These are phyloP conservation scores for Pseudochromis fuscus DNA, from an alignment of 2,797 vertebrate genomes.

Conservation along the genomic window DNA sequence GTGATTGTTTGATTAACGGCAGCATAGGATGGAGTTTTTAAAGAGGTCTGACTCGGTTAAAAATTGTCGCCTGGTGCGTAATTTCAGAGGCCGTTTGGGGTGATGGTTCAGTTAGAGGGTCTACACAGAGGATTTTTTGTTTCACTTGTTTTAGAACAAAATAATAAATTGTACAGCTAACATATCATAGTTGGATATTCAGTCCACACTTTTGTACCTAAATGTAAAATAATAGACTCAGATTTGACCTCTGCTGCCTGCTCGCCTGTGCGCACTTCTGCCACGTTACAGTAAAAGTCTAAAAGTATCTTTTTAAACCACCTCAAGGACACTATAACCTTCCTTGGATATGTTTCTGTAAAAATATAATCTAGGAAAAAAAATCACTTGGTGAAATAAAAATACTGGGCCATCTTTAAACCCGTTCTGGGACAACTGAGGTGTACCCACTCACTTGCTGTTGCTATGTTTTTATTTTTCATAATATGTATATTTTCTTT, in stretches of 20 bases:
- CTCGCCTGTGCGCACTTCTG: background rate
- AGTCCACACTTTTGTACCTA: background rate
- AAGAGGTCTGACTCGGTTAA: background rate
- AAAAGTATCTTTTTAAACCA: background rate
- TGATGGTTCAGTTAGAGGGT: background rate
- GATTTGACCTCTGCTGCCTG: constrained; percentile 45
- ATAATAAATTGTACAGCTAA: background rate
- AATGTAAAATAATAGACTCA: constrained; percentile 4
- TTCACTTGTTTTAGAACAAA: background rate
- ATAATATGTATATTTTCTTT: background rate
- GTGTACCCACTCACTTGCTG: background rate
- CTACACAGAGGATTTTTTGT: background rate
- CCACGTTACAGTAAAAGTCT: background rate
- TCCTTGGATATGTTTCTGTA: background rate
- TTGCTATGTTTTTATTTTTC: background rate
- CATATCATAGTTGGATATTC: background rate
- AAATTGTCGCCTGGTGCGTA: constrained; percentile 2
- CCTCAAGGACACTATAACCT: background rate
- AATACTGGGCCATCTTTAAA: background rate
- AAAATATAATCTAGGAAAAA: background rate
- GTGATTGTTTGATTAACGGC: background rate
- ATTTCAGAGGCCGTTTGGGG: constrained; percentile 18
- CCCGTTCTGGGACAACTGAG: background rate
- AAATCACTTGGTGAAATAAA: background rate
- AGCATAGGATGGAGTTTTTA: background rate